These are phyloP conservation scores for Nomada flava DNA, from an alignment of 2,888 invertebrate genomes.

Conservation along the genomic window DNA sequence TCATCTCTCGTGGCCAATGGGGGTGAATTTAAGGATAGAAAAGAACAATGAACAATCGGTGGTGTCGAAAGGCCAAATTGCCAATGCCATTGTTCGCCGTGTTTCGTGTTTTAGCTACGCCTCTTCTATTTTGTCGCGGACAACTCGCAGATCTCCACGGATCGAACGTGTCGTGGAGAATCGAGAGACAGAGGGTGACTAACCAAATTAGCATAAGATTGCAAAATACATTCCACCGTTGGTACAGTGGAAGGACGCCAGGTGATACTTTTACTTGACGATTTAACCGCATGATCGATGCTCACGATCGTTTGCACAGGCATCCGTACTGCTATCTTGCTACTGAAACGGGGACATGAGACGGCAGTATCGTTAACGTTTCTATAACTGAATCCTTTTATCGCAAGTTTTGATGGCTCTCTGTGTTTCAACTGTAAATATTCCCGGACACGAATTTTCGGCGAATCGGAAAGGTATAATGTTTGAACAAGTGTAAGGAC, in stretches of 20 bases:
- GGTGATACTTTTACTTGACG: slow-evolving; percentile 72
- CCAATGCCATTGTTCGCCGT: slow-evolving; percentile 60
- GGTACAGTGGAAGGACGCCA: slow-evolving; percentile 70
- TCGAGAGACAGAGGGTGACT: slow-evolving; percentile 74
- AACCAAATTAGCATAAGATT: slow-evolving; percentile 78
- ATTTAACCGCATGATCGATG: slow-evolving; percentile 70
- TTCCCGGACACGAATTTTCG: neutral
- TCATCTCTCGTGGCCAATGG: slow-evolving; percentile 40
- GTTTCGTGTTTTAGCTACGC: slow-evolving; percentile 32
- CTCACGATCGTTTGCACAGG: slow-evolving; percentile 33
- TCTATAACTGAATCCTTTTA: no score
- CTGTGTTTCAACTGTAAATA: neutral
- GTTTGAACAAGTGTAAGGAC: slow-evolving; percentile 11
- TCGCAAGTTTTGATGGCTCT: neutral
- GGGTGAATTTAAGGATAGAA: slow-evolving; percentile 33
- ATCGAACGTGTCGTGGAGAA: slow-evolving; percentile 6
- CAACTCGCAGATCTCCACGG: no score
- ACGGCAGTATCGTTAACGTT: no score
- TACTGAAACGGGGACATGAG: neutral
- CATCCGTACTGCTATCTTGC: slow-evolving; percentile 2
- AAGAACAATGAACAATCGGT: slow-evolving; percentile 67
- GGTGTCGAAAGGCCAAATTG: slow-evolving; percentile 68
- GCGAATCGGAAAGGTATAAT: neutral
- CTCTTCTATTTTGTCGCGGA: slow-evolving; percentile 26
- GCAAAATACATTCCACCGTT: slow-evolving; percentile 75